Evolutionary conservation across 2,888 invertebrate species (phyloP), one percentile per base, ranked within the genome.

Genomic region (Lepidonotus clava): DNA sequence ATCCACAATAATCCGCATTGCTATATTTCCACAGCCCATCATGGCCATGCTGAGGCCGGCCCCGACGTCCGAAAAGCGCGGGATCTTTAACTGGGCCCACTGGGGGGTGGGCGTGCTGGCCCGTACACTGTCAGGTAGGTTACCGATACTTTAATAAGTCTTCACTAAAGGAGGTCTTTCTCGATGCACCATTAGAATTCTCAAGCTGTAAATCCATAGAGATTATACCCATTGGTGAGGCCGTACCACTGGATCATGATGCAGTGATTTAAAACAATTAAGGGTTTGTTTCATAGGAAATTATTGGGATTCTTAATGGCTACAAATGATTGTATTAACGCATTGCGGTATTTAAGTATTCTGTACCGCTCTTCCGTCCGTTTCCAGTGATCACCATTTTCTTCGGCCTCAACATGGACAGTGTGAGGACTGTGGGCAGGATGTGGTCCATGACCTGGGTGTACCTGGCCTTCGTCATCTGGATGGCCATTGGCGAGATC

Each of bases 21-120:
- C 28, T 80, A 51, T 51, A 51, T 2, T 46, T 46, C 80, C 91
- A 85, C 91, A 94, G 94, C 94, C 94, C 0, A 90, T 94, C 85
- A 89, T 94, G 41, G 92, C 92, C 5, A 86, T 94, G 85, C 90
- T 92, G 85, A 90, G 94, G 21, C 93, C 93, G 28, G 86, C 90
- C 21, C 92, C 93, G 40, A 90, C 91, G 40, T 89, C 90, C 87
- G 88, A 90, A 1, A 91, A 91, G 86, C 90, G 94, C 11, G 93
- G 93, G 1, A 91, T 93, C 85, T 93, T 93, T 89, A 94, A 94
- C 91, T 94, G 94, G 94, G 90, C 93, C 86, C 93, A 94, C 89
- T 94, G 93, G 92, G 90, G 92, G n/a, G 91, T 94, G 91, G 94
- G 94, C 86, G 92, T 93, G 21, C 91, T 93, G 61, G 94, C 93